These are phyloP conservation scores for Lepus europaeus DNA, from an alignment of 2,113 vertebrate genomes.

Conservation along the genomic window DNA sequence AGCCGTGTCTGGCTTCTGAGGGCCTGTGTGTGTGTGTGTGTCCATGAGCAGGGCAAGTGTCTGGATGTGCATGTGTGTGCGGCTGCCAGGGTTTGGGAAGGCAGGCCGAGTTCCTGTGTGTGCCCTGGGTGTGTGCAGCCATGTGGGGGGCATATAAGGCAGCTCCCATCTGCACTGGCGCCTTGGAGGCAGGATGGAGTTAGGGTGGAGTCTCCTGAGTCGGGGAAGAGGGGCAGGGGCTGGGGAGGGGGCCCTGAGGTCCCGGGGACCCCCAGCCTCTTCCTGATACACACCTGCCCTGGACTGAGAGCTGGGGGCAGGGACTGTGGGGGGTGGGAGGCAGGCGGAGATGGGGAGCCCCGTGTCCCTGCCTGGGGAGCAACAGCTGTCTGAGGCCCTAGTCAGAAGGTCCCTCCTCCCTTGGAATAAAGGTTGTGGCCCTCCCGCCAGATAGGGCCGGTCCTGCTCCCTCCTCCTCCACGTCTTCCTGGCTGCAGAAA, in stretches of 20 bases:
- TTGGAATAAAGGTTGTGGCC: neutral
- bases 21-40: neutral
- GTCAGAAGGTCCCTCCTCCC: neutral
- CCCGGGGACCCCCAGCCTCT: neutral
- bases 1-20: neutral
- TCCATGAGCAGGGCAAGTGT: neutral
- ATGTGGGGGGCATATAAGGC: neutral
- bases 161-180: neutral
- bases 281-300: neutral
- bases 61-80: neutral
- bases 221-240: fast-evolving
- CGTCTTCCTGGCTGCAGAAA: neutral
- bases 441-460: neutral
- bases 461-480: neutral
- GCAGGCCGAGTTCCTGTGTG: fast-evolving
- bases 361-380: neutral
- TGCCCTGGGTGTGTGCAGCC: neutral
- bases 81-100: neutral
- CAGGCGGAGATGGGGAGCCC: neutral
- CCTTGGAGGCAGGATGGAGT: conserved; percentile 42
- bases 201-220: neutral
- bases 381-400: neutral
- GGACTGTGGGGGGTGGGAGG: neutral
- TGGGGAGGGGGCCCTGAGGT: fast-evolving
- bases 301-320: neutral